Conservation (phyloP, 2,888 invertebrate species). For the Crepidodera aurea region DNA sequence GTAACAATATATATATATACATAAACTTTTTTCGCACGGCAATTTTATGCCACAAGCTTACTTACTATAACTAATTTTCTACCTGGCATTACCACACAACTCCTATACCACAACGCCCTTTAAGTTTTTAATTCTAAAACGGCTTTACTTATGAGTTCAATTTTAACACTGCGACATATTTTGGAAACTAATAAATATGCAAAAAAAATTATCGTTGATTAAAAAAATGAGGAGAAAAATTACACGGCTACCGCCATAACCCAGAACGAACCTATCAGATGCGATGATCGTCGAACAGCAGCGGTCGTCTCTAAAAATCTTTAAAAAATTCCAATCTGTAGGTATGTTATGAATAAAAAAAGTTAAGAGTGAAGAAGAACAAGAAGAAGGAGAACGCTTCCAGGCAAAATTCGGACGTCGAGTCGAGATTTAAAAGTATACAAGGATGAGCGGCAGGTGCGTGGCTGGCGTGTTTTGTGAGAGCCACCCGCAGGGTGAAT, state of each 20-base stretch:
- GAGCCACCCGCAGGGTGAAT: constrained; percentile 52
- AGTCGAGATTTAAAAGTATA: constrained; percentile 33
- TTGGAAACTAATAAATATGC: too few species aligned
- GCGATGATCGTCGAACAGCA: constrained; percentile 12
- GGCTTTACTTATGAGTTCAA: too few species aligned
- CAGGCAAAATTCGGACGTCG: constrained; percentile 39
- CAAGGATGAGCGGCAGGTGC: constrained; percentile 47
- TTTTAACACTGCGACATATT: too few species aligned
- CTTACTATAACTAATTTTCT: too few species aligned
- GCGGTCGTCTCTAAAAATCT: constrained; percentile 21
- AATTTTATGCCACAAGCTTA: too few species aligned
- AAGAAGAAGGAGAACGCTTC: constrained; percentile 27
- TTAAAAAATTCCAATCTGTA: constrained; percentile 35
- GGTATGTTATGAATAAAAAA: constrained; percentile 35
- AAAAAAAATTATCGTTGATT: too few species aligned
- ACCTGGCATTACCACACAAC: too few species aligned
- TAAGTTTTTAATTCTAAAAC: too few species aligned
- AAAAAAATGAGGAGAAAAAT: not conserved
- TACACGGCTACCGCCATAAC: not conserved
- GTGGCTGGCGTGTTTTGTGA: constrained; percentile 49
- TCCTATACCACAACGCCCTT: too few species aligned
- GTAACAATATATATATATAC: too few species aligned
- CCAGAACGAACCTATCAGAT: constrained; percentile 13
- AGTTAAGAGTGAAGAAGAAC: constrained; percentile 23
- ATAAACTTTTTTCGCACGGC: too few species aligned